A percentile compares a stretch with the other conserved stretches of the same genome.
Evolutionary conservation across 2,888 invertebrate genomes (phyloP).

Genomic region (Mayetiola destructor): DNA sequence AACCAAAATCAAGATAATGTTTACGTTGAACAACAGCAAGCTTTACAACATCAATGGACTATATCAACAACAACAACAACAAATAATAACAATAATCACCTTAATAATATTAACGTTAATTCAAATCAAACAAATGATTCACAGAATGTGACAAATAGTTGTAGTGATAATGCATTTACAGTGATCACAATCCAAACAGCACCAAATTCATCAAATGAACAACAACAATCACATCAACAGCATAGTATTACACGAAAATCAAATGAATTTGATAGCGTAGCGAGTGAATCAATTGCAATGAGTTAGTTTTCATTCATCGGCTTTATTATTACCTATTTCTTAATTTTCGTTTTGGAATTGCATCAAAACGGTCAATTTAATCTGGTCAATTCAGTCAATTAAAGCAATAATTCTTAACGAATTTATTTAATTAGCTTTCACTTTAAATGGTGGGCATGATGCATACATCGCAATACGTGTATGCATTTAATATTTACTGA

Average conservation of each 20-base stretch:
- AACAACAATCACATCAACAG: no score
- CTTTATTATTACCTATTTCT: no score
- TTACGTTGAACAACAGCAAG: not conserved
- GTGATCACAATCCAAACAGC: constrained; percentile 11
- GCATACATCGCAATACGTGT: no score
- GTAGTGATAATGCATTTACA: not conserved
- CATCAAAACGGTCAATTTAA: no score
- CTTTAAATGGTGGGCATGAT: no score
- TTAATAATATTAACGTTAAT: not conserved
- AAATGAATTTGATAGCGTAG: not conserved
- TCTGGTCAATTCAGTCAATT: no score
- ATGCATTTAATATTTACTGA: no score
- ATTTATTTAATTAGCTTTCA: no score
- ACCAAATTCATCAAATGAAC: not conserved
- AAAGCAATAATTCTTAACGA: no score
- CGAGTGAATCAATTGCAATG: not conserved
- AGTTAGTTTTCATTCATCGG: not conserved
- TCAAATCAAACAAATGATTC: constrained; percentile 6
- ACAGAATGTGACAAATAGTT: constrained; percentile 10
- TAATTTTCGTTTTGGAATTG: no score
- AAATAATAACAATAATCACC: not conserved
- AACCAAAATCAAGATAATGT: not conserved
- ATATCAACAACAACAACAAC: not conserved
- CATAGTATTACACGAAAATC: not conserved
- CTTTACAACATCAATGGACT: not conserved